Conservation (phyloP, 2,797 vertebrate genomes). For the Pangasius sanitwongsei region DNA sequence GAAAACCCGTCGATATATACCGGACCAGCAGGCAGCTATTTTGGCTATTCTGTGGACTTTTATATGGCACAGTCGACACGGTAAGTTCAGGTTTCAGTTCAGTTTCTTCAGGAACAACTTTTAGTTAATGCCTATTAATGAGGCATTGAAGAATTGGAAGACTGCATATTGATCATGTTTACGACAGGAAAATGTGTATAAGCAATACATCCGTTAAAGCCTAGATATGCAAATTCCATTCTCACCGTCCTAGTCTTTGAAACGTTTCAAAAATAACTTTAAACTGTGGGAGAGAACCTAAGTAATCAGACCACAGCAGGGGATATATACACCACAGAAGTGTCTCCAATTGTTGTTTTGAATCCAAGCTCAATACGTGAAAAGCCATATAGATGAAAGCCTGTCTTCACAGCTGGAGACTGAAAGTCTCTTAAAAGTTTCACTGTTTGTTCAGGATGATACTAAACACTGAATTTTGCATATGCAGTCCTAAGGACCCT, state of each 20-base stretch:
- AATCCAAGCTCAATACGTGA: constrained; percentile 40
- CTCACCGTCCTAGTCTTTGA: background rate
- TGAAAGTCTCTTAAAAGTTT: constrained; percentile 11
- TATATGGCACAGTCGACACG: constrained; percentile 81
- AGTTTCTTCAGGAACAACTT: background rate
- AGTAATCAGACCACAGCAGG: constrained; percentile 11
- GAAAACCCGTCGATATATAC: constrained; percentile 80
- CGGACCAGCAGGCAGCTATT: constrained; percentile 85
- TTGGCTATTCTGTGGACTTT: constrained; percentile 90
- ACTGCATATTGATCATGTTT: background rate
- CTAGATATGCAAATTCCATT: background rate
- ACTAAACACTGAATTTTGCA: background rate
- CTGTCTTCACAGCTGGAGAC: constrained; percentile 35
- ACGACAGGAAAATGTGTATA: background rate
- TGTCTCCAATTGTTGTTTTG: constrained; percentile 49
- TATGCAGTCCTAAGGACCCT: background rate
- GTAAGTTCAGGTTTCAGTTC: constrained; percentile 69
- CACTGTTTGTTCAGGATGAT: constrained; percentile 45
- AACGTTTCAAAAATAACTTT: background rate
- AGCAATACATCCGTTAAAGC: background rate
- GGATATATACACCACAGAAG: constrained; percentile 29
- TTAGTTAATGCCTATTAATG: background rate
- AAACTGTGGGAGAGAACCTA: background rate
- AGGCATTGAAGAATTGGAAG: background rate
- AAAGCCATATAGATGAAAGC: constrained; percentile 48